Evolutionary conservation across 2,888 invertebrate species (phyloP).

Genomic region (Philereme transversata): DNA sequence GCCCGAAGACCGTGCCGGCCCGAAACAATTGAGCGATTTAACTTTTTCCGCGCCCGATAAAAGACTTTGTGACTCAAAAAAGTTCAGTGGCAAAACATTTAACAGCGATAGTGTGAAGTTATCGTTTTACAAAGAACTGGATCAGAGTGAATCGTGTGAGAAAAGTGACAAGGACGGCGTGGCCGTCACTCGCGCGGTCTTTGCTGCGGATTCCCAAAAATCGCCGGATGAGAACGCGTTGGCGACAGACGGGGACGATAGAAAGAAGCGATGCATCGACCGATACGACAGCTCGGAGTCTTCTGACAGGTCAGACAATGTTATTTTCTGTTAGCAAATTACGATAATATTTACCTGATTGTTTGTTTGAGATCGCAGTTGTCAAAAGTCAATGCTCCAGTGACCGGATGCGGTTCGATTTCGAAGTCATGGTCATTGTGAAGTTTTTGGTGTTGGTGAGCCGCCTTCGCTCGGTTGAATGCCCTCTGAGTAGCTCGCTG

Average conservation of each 20-base stretch:
- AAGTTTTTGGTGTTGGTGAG: conserved; percentile 68
- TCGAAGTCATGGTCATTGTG: conserved; percentile 81
- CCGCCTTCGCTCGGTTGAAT: conserved; percentile 68
- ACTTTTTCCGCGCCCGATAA: conserved; percentile 81
- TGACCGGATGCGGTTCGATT: conserved; percentile 80
- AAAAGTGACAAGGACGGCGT: conserved; percentile 81
- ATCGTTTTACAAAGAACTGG: conserved; percentile 78
- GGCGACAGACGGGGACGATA: conserved; percentile 80
- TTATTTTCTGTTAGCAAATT: conserved; percentile 51
- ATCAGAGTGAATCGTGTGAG: conserved; percentile 81
- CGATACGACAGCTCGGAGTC: conserved; percentile 97
- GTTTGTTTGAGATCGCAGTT: conserved; percentile 63
- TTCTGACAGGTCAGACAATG: conserved; percentile 92
- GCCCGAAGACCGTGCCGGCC: conserved; percentile 85
- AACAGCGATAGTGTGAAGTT: conserved; percentile 72
- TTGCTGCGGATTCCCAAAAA: conserved; percentile 68
- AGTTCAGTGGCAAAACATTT: conserved; percentile 78
- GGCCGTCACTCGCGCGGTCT: conserved; percentile 67
- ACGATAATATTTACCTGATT: conserved; percentile 30
- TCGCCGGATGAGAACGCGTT: conserved; percentile 58
- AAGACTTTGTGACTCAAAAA: conserved; percentile 80
- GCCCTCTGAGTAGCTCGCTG: conserved; percentile 68
- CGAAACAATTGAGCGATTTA: conserved; percentile 82
- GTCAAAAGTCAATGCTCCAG: conserved; percentile 79
- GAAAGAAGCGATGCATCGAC: conserved; percentile 94